These are phyloP conservation scores for Guaruba guarouba DNA, from an alignment of 2,113 vertebrate species.

Conservation along the genomic window DNA sequence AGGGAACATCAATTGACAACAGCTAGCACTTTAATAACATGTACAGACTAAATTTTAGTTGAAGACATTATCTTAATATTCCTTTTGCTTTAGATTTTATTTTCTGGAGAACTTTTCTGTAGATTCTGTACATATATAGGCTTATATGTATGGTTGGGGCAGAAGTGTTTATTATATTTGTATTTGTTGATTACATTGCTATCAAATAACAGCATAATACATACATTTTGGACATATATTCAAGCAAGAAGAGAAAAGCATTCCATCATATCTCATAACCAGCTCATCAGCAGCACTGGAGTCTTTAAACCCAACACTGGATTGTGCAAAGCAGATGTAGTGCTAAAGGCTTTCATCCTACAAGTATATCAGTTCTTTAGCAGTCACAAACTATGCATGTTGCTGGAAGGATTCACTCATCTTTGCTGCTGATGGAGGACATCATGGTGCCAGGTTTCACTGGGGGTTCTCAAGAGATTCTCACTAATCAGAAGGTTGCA, in stretches of 20 bases:
- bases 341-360: background rate
- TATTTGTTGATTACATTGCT: background rate
- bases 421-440: background rate
- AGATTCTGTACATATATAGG: no score
- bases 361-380: accelerated
- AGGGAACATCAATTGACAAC: background rate
- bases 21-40: background rate
- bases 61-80: background rate
- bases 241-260: background rate
- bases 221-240: background rate
- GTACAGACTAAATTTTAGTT: background rate
- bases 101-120: background rate
- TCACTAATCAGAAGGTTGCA: background rate
- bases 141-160: background rate
- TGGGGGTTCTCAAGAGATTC: background rate
- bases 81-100: background rate
- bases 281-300: background rate
- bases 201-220: background rate
- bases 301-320: background rate
- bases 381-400: background rate
- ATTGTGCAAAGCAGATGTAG: background rate
- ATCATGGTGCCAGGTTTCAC: background rate
- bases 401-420: background rate
- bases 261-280: background rate
- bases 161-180: background rate